A percentile compares a stretch with the other conserved stretches of the same genome.
Conservation (phyloP, 2,113 vertebrate species). For the Rhinopithecus roxellana region DNA sequence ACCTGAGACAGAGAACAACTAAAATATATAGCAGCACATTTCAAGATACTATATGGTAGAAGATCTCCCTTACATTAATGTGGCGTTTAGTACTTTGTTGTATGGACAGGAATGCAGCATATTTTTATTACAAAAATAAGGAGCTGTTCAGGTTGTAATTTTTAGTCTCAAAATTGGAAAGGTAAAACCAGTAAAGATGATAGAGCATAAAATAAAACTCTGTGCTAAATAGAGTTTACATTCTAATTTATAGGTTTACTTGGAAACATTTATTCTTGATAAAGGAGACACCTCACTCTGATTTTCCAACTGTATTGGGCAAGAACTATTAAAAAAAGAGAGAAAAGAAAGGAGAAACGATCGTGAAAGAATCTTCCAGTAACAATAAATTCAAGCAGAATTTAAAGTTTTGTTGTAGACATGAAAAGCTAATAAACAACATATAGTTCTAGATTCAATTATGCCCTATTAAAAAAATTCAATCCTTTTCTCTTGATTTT, state of each 20-base stretch:
- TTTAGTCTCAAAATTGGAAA: constrained; percentile 40
- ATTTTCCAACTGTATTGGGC: constrained; percentile 12
- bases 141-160: background rate
- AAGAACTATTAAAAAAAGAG: constrained; percentile 29
- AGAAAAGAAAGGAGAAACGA: background rate
- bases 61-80: background rate
- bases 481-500: background rate
- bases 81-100: background rate
- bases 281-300: background rate
- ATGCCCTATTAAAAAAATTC: background rate
- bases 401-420: constrained; percentile 49
- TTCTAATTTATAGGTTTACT: constrained; percentile 26
- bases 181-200: constrained; percentile 36
- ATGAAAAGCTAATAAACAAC: constrained; percentile 25
- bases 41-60: background rate
- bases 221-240: constrained; percentile 27
- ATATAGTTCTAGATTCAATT: background rate
- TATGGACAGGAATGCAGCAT: background rate
- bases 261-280: constrained; percentile 33
- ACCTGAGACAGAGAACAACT: background rate
- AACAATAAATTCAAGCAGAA: background rate
- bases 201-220: background rate
- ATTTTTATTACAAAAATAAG: constrained; percentile 3
- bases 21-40: background rate
- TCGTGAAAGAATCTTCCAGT: background rate